Conservation (phyloP, 2,888 invertebrate species). For the Pandemis corylana region DNA sequence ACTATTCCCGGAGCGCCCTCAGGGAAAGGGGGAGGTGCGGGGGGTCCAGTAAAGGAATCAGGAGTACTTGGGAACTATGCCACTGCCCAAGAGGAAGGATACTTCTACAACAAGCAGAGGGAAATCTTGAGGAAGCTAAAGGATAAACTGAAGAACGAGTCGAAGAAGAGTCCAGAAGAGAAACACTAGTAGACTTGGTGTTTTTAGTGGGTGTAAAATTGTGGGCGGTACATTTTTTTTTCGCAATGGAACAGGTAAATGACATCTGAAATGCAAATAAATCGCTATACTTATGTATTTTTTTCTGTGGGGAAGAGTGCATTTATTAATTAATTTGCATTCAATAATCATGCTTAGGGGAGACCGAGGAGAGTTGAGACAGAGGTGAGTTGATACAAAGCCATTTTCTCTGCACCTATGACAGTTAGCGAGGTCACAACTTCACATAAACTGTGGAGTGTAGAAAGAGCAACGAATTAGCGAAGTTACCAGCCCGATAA, state of each 20-base stretch:
- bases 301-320: no score
- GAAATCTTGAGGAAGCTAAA: conserved; percentile 65
- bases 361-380: no score
- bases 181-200: conserved; percentile 22
- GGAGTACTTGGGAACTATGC: conserved; percentile 68
- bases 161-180: conserved; percentile 35
- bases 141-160: conserved; percentile 53
- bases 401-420: no score
- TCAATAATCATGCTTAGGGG: no score
- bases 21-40: conserved; percentile 66
- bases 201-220: neutral
- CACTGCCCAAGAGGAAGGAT: conserved; percentile 68
- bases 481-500: no score
- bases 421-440: no score
- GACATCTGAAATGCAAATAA: neutral
- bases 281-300: no score
- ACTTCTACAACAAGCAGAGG: conserved; percentile 65
- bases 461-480: no score
- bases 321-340: no score
- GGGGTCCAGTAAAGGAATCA: conserved; percentile 64
- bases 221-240: neutral
- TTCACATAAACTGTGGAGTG: no score
- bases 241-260: neutral
- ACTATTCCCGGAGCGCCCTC: conserved; percentile 48
- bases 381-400: no score